phyloP scores from a whole-genome alignment of 2,888 invertebrate species.

The Cephus spinipes region DNA sequence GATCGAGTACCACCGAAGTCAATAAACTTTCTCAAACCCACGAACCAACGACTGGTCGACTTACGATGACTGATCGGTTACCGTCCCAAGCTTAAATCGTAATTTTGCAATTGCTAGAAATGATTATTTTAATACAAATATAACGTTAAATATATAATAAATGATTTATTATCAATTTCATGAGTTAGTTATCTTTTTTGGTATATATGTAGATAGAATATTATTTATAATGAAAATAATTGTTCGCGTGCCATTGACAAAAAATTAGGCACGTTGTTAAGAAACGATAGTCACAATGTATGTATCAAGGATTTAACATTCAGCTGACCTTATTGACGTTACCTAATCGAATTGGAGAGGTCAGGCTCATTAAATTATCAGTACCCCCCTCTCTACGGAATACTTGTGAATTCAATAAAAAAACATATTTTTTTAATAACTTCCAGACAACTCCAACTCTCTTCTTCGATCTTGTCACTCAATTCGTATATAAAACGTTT shows the following conservation, averaged over 20 bases:
- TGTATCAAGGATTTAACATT: constrained; percentile 48
- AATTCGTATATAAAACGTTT: not conserved
- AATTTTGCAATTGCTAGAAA: not conserved
- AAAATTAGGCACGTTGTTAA: not conserved
- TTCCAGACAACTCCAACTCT: not conserved
- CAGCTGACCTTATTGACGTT: constrained; percentile 58
- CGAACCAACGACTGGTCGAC: not conserved
- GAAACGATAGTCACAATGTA: not conserved
- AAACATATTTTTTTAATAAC: constrained; percentile 38
- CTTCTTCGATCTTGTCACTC: not conserved
- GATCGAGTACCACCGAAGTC: not conserved
- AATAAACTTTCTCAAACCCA: not conserved
- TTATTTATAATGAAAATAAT: not conserved
- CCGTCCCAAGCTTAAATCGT: not conserved
- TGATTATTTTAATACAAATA: not conserved
- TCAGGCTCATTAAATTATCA: constrained; percentile 52
- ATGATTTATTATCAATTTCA: not conserved
- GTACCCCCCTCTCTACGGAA: constrained; percentile 1
- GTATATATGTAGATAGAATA: not conserved
- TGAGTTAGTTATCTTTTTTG: not conserved
- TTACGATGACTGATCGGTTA: not conserved
- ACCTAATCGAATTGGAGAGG: constrained; percentile 59
- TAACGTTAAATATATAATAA: not conserved
- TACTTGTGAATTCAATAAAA: constrained; percentile 31
- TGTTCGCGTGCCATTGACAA: not conserved